Base-by-base conservation (phyloP, 2,888 invertebrate species). In the Cenopis cana region DNA sequence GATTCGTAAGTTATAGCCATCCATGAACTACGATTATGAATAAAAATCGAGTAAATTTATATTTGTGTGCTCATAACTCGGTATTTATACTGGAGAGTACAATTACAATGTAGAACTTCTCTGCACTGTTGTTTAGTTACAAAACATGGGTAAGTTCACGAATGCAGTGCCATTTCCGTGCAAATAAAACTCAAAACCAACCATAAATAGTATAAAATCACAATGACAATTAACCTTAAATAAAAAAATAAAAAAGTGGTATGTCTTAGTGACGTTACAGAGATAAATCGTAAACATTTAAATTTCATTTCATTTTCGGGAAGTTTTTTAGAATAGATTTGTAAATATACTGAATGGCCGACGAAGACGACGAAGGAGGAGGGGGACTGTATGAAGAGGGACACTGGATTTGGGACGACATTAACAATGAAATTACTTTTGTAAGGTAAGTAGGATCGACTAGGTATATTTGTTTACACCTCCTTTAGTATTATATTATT, bases 391-490 rank as follows among this genome's bases (percentile, higher is more conserved):
- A 86, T 73, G 92, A 92, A 75, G 82, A 90, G 75, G 94, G 94
- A 0, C 91, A 92, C 76, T 94, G 94, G 94, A 80, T 78, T 9
- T 94, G 94, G 94, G 91, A 93, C 72, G 91, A 94, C 0, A 67
- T 59, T 18, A 72, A 73, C 2, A 76, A 81, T 54, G 79, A 76
- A 38, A 77, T 93, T 69, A 69, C 81, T 62, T 93, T 91, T 81
- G 74, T 89, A 33, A 92, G 91, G 93, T 90, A 74, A 54, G 38
- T 60, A 61, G 12, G 10, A 20, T 9, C 11, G 2, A 50, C 1
- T 6, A 17, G 4, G 8, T 49, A 49, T 24, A 24, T 24, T 24
- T 24, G 24, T 24, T 24, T 24, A 24, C n/a, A 24, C 24, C 24
- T n/a, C n/a, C 24, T 24, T 24, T 24, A 24, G n/a, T n/a, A n/a